Evolutionary conservation across 2,113 vertebrate genomes (phyloP).

Genomic region (Myrmophylax atrothorax): DNA sequence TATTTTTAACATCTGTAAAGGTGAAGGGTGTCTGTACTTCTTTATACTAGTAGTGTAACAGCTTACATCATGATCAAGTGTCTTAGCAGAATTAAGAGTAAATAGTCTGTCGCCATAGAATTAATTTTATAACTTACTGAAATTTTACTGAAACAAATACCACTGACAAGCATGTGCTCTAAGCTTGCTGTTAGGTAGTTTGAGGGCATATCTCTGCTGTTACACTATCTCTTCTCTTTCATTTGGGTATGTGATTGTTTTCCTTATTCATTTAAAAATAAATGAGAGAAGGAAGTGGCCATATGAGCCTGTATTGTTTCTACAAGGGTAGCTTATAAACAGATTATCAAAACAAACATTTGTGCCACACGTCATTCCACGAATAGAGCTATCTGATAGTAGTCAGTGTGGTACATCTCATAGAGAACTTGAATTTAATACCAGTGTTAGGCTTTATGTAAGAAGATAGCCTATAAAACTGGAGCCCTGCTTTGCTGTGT

Average conservation of each 20-base stretch:
- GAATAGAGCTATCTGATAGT: slow-evolving; percentile 60
- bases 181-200: slow-evolving; percentile 62
- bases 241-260: slow-evolving; percentile 47
- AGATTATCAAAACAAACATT: slow-evolving; percentile 65
- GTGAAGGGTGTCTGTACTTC: neutral
- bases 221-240: slow-evolving; percentile 34
- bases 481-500: slow-evolving; percentile 84
- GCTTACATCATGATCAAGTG: slow-evolving; percentile 10
- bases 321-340: slow-evolving; percentile 50
- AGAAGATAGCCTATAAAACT: slow-evolving; percentile 81
- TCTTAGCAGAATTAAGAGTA: slow-evolving; percentile 50
- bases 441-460: slow-evolving; percentile 77
- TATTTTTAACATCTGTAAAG: neutral
- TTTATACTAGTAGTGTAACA: neutral
- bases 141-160: slow-evolving; percentile 51
- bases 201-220: slow-evolving; percentile 49
- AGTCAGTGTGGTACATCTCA: slow-evolving; percentile 25
- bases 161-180: slow-evolving; percentile 43
- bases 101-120: slow-evolving; percentile 27
- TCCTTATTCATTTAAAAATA: slow-evolving; percentile 43
- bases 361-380: slow-evolving; percentile 45
- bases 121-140: slow-evolving; percentile 22
- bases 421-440: slow-evolving; percentile 51
- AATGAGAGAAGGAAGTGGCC: slow-evolving; percentile 11
- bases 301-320: slow-evolving; percentile 43